Conservation (phyloP, 2,113 vertebrate genomes). For the Triplophysa tibetana region DNA sequence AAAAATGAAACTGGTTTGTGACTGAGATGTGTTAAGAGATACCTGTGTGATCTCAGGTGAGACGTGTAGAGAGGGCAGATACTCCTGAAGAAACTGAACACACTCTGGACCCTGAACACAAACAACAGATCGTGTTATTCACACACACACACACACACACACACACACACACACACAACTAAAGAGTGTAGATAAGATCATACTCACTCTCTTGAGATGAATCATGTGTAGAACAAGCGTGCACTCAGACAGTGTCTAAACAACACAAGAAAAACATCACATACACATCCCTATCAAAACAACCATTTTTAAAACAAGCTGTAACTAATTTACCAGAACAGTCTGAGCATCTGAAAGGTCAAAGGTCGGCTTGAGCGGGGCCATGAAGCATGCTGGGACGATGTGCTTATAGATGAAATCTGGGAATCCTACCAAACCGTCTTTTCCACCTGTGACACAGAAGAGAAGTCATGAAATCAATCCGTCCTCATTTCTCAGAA, state of each 20-base stretch:
- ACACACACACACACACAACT: background rate
- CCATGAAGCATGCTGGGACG: constrained; percentile 94
- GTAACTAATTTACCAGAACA: constrained; percentile 78
- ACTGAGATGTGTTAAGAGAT: background rate
- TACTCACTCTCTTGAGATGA: constrained; percentile 92
- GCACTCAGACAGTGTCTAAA: constrained; percentile 92
- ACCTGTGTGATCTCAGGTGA: constrained; percentile 95
- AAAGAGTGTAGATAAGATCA: background rate
- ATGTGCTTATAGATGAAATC: constrained; percentile 99
- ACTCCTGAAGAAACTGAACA: constrained; percentile 94
- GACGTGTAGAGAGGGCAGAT: constrained; percentile 91
- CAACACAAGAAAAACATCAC: background rate
- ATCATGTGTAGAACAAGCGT: constrained; percentile 93
- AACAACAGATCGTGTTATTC: background rate
- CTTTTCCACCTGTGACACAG: constrained; percentile 85
- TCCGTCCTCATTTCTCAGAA: background rate
- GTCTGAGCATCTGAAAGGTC: constrained; percentile 97
- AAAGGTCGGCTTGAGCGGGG: constrained; percentile 94
- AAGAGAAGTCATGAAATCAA: background rate
- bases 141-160: background rate
- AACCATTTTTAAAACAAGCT: background rate
- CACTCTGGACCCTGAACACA: constrained; percentile 87
- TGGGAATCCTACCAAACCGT: constrained; percentile 92
- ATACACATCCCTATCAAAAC: background rate
- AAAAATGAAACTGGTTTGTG: background rate